phyloP scores from a whole-genome alignment of 2,113 vertebrate species.

The Marmota monax region DNA sequence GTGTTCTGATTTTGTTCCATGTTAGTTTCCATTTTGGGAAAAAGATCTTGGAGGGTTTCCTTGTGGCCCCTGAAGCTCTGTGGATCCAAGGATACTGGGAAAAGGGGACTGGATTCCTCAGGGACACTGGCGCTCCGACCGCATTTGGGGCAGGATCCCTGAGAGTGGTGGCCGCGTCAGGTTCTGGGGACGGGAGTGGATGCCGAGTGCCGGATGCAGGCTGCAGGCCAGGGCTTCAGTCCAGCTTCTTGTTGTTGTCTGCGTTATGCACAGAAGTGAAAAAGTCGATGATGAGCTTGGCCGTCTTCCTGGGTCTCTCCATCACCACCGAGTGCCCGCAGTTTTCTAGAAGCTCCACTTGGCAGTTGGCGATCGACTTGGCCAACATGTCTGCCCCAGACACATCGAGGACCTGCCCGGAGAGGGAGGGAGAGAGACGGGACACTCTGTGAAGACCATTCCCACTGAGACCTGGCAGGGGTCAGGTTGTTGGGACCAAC shows the following conservation, averaged over 20 bases:
- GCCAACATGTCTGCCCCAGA: constrained; percentile 92
- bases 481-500: neutral
- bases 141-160: constrained; percentile 85
- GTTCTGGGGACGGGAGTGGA: constrained; percentile 69
- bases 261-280: constrained; percentile 88
- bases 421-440: neutral
- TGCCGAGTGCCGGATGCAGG: neutral
- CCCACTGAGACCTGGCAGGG: neutral
- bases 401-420: constrained; percentile 93
- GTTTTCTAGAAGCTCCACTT: constrained; percentile 93
- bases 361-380: constrained; percentile 87
- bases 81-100: constrained; percentile 69
- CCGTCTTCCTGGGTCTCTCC: constrained; percentile 94
- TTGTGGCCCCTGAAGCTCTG: constrained; percentile 70
- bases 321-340: constrained; percentile 95
- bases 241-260: constrained; percentile 91
- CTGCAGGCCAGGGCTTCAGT: constrained; percentile 74
- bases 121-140: constrained; percentile 84
- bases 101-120: constrained; percentile 83
- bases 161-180: constrained; percentile 84
- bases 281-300: constrained; percentile 94
- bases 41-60: constrained; percentile 80
- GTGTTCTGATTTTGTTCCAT: constrained; percentile 72
- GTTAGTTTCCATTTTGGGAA: constrained; percentile 77
- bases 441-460: neutral